These are phyloP conservation scores for Dasysyrphus tricinctus DNA, from an alignment of 2,888 invertebrate genomes.

Conservation along the genomic window DNA sequence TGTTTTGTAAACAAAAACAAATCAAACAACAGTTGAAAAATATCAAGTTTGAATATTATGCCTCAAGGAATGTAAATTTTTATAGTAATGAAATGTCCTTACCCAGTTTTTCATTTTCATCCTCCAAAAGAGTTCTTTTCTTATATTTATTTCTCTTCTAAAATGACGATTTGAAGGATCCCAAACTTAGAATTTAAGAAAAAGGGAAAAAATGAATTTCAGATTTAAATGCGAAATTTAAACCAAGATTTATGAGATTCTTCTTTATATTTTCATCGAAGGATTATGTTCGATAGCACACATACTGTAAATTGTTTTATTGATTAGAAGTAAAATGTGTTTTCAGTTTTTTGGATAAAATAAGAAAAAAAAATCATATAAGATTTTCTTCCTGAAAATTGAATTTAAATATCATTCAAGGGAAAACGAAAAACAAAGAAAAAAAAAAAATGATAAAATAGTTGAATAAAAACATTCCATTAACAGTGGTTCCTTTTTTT, in stretches of 20 bases:
- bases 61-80: conserved; percentile 67
- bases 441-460: conserved; percentile 2
- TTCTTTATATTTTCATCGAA: background rate
- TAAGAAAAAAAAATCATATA: conserved; percentile 19
- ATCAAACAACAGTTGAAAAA: conserved; percentile 1
- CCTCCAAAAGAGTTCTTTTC: background rate
- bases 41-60: conserved; percentile 29
- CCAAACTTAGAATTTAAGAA: conserved; percentile 21
- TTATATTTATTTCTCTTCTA: background rate
- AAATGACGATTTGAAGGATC: conserved; percentile 3
- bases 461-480: conserved; percentile 59
- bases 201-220: conserved; percentile 5
- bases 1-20: background rate
- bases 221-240: conserved; percentile 44
- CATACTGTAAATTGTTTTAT: conserved; percentile 12
- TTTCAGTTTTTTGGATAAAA: conserved; percentile 35
- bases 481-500: conserved; percentile 38
- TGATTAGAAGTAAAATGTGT: conserved; percentile 40
- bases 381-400: background rate
- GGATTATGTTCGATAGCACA: background rate
- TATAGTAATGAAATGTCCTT: conserved; percentile 40
- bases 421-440: background rate
- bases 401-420: conserved; percentile 46
- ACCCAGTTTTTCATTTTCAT: conserved; percentile 9
- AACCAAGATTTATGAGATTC: background rate